Base-by-base conservation (phyloP, 2,888 invertebrate species). In the Troides aeacus region DNA sequence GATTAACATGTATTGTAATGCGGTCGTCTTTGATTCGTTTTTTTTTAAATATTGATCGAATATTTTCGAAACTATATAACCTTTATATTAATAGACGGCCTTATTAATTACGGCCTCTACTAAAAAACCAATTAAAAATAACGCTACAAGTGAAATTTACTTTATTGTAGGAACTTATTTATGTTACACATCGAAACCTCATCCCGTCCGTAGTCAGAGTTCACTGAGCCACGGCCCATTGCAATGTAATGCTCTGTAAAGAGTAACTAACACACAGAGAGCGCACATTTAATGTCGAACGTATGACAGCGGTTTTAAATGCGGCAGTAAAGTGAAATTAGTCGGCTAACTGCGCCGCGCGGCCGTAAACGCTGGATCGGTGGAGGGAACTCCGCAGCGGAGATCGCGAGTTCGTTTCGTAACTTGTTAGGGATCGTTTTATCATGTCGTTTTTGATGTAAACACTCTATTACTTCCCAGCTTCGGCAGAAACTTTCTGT, bases 321-420 rank as follows among this genome's bases (percentile, higher is more conserved):
- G 56, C 57, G 67, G 42, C 53, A 42, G 68, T 60, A 56, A 64
- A 68, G 63, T 63, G 50, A 63, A 68, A 68, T 68, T 64, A 68
- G 64, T 64, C 21, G 15, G 58, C 24, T 23, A 59, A 60, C 59
- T 36, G 59, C 46, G 24, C 18, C 50, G 24, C 36, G 63, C 63
- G 46, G 50, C 36, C 50, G n/a, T 66, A 66, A 66, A 66, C 50
- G 42, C 59, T 30, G 12, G 42, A 24, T 58, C 58, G 58, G 24
- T 42, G 59, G 50, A 24, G 59, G 58, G 59, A n/a, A 50, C 66
- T 60, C 30, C 60, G 60, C 50, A 66, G 50, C 66, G 50, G 59
- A 50, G 17, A 50, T 60, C 66, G 50, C 59, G 50, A 30, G 63
- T 53, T 53, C 63, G 58, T 58, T 68, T 68, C 30, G 62, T 62